Evolutionary conservation across 1,140 invertebrate species (phyloP).

Genomic region (Drosophila sulfurigaster): DNA sequence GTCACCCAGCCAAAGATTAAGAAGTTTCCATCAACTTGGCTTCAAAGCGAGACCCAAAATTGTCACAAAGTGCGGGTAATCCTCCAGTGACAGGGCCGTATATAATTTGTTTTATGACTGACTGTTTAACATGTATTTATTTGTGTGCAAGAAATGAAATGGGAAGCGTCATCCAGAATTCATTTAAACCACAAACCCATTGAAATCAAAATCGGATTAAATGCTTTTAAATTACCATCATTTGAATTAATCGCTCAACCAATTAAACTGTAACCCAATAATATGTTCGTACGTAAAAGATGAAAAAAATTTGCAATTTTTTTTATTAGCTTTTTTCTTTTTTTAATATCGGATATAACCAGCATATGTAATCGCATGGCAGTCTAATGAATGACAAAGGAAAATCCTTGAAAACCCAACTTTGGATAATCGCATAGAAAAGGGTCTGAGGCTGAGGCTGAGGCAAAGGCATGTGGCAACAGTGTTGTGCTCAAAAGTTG

Average conservation of each 20-base stretch:
- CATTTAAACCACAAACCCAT: conserved; percentile 9
- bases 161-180: neutral
- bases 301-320: conserved; percentile 2
- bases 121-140: conserved; percentile 3
- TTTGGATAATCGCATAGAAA: conserved; percentile 38
- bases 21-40: conserved; percentile 17
- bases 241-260: conserved; percentile 38
- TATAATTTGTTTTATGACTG: conserved; percentile 9
- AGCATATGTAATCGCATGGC: conserved; percentile 33
- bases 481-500: conserved; percentile 60
- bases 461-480: conserved; percentile 25
- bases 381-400: conserved; percentile 42
- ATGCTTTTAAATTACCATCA: conserved; percentile 33
- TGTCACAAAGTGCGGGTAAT: conserved; percentile 8
- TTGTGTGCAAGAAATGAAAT: neutral
- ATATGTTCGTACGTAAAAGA: conserved; percentile 1
- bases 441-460: neutral
- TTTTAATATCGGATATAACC: conserved; percentile 16
- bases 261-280: conserved; percentile 36
- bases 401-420: conserved; percentile 29
- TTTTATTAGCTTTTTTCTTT: neutral
- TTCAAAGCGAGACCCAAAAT: conserved; percentile 9
- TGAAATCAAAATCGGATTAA: conserved; percentile 14
- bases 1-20: conserved; percentile 19
- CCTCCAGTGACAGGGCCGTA: too few species aligned